phyloP scores from a whole-genome alignment of 2,113 vertebrate genomes.

The Ahaetulla prasina region DNA sequence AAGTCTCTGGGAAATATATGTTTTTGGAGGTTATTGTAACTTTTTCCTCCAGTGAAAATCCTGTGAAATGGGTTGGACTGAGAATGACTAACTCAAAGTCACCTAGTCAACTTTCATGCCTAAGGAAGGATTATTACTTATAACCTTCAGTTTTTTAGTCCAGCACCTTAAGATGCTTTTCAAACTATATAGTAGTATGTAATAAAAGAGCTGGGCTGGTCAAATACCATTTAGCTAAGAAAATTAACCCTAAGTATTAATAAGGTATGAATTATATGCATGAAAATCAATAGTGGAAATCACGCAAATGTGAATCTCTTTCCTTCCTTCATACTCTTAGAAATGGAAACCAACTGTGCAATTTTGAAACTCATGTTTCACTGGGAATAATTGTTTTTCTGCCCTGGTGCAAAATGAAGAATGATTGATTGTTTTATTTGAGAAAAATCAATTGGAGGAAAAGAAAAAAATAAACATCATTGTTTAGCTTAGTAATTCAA shows the following conservation, averaged over 20 bases:
- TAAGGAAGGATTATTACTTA: not conserved
- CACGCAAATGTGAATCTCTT: not conserved
- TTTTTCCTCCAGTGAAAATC: not conserved
- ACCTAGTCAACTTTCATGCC: not conserved
- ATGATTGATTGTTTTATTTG: conserved; percentile 36
- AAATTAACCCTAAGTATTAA: not conserved
- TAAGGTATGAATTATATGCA: not conserved
- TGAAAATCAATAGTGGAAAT: not conserved
- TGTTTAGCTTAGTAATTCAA: conserved; percentile 46
- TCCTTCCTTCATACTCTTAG: not conserved
- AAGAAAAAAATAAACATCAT: conserved; percentile 39
- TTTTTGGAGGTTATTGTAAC: not conserved
- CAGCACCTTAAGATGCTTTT: not conserved
- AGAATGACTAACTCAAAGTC: not conserved
- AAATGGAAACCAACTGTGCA: conserved; percentile 20
- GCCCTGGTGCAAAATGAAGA: conserved; percentile 20
- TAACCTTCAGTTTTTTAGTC: not conserved
- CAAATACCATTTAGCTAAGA: not conserved
- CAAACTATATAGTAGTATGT: not conserved
- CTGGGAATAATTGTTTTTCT: conserved; percentile 15
- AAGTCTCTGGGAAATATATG: not conserved
- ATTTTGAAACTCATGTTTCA: conserved; percentile 14
- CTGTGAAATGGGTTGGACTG: not conserved
- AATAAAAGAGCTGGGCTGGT: not conserved
- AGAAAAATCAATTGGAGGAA: conserved; percentile 44